These are phyloP conservation scores for Coregonus ussuriensis DNA, from an alignment of 2,797 vertebrate genomes.

Conservation along the genomic window DNA sequence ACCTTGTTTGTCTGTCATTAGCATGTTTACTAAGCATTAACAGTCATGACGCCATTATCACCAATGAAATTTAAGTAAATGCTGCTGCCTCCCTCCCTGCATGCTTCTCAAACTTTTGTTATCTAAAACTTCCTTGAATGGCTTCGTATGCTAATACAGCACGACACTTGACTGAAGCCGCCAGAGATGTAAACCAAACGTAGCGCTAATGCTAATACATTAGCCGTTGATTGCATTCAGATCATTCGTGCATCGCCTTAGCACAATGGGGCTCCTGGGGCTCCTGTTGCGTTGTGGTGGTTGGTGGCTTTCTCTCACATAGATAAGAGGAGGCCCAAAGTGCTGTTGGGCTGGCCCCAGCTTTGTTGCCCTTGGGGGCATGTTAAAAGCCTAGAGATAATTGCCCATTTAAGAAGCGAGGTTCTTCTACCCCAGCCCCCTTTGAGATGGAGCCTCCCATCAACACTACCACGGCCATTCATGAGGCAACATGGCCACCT, in stretches of 20 bases:
- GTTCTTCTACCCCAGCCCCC: background rate
- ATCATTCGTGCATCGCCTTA: conserved; percentile 19
- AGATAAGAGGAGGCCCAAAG: background rate
- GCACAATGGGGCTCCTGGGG: conserved; percentile 14
- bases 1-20: background rate
- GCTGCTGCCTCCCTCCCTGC: no score
- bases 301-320: background rate
- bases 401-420: background rate
- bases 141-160: background rate
- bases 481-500: background rate
- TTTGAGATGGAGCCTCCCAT: background rate
- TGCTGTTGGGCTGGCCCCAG: background rate
- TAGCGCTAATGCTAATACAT: conserved; percentile 8
- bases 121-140: background rate
- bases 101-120: background rate
- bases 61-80: background rate
- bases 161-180: background rate
- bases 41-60: background rate
- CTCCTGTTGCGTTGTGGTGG: background rate
- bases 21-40: background rate
- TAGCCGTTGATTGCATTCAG: conserved; percentile 23
- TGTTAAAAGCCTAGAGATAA: background rate
- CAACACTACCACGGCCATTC: background rate
- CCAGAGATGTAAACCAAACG: background rate
- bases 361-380: background rate